These are phyloP conservation scores for Chamaetylas fuelleborni DNA, from an alignment of 2,113 vertebrate genomes.

Conservation along the genomic window DNA sequence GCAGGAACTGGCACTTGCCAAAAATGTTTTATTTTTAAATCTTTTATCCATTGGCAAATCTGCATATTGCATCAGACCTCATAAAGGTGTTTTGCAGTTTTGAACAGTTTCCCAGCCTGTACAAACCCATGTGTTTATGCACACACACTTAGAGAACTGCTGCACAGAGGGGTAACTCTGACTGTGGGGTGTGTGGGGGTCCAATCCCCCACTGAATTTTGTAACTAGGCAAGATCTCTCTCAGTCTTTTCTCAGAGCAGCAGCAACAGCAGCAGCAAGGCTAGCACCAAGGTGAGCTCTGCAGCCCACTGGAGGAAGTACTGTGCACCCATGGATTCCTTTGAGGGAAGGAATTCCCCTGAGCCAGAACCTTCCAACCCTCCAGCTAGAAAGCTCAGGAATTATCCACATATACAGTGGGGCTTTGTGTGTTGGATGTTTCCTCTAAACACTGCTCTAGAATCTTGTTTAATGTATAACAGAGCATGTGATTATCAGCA, in stretches of 20 bases:
- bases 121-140: not conserved
- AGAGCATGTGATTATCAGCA: not conserved
- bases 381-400: not conserved
- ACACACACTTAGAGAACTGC: not conserved
- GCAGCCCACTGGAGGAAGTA: not conserved
- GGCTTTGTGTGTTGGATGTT: not conserved
- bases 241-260: not conserved
- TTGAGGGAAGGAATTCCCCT: not conserved
- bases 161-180: not conserved
- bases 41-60: conserved; percentile 1
- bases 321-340: not conserved
- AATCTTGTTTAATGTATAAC: not conserved
- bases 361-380: not conserved
- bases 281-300: not conserved
- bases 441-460: not conserved
- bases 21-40: conserved; percentile 35
- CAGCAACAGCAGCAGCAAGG: not conserved
- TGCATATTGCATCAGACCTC: not conserved
- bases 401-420: too few relatives aligned
- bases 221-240: not conserved
- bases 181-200: not conserved
- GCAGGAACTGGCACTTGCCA: conserved; percentile 5
- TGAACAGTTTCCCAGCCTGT: not conserved
- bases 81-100: not conserved
- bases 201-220: not conserved